Evolutionary conservation across 2,888 invertebrate species (phyloP).

Genomic region (Habroteleia sp.): DNA sequence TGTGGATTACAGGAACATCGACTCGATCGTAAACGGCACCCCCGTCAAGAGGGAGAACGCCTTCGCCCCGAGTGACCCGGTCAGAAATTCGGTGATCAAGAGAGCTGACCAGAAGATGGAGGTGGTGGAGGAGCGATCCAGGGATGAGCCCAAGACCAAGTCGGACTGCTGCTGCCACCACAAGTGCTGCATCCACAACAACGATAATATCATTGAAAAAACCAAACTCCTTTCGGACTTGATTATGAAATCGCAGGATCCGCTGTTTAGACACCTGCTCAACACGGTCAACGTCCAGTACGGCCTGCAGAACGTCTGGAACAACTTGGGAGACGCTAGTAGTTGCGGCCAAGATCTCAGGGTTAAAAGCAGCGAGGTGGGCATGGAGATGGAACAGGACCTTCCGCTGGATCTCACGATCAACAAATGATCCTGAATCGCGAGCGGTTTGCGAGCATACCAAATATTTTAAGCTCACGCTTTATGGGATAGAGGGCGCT

Average conservation of each 20-base stretch:
- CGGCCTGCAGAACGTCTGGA: conserved; percentile 77
- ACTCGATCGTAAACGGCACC: conserved; percentile 77
- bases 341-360: conserved; percentile 77
- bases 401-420: conserved; percentile 80
- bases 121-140: conserved; percentile 67
- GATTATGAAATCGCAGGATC: conserved; percentile 77
- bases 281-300: conserved; percentile 77
- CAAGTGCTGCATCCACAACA: conserved; percentile 78
- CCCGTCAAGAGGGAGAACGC: conserved; percentile 73
- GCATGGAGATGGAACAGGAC: conserved; percentile 80
- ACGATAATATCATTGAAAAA: conserved; percentile 76
- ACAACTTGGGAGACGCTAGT: conserved; percentile 69
- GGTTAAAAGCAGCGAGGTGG: conserved; percentile 80
- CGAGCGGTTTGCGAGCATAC: conserved; percentile 15
- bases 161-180: conserved; percentile 75
- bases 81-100: conserved; percentile 78
- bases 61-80: conserved; percentile 65
- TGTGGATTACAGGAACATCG: conserved; percentile 79
- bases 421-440: conserved; percentile 75
- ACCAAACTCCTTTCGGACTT: conserved; percentile 78
- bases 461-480: conserved; percentile 44
- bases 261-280: conserved; percentile 75
- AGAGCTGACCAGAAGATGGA: conserved; percentile 77
- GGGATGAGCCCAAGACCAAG: conserved; percentile 43
- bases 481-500: conserved; percentile 9